Conservation (phyloP, 1,140 invertebrate genomes). For the Procambarus virginalis region DNA sequence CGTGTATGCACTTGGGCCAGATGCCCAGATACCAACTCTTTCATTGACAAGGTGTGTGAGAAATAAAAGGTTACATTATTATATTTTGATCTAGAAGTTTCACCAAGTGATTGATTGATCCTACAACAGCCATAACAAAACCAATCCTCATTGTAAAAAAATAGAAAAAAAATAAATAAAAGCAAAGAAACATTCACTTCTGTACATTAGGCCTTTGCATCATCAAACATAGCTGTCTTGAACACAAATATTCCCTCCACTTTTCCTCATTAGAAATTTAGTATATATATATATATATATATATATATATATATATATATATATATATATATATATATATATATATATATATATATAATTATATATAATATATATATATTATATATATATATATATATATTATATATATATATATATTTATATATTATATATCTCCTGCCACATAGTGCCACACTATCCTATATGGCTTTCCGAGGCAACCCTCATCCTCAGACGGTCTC, state of each 20-base stretch:
- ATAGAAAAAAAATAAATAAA: not conserved
- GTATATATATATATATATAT: not conserved
- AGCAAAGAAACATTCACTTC: not conserved
- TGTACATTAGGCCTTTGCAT: slow-evolving; percentile 10
- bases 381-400: not conserved
- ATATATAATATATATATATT: too few species aligned
- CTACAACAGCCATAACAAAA: not conserved
- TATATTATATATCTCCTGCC: not conserved
- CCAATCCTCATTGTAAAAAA: not conserved
- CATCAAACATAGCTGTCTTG: not conserved
- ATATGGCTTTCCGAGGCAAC: not conserved
- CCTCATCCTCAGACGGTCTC: not conserved
- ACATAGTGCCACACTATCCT: not conserved
- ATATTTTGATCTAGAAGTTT: slow-evolving; percentile 7
- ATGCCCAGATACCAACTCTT: not conserved
- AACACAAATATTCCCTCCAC: not conserved
- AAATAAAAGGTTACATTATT: not conserved
- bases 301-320: not conserved
- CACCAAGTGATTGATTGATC: not conserved
- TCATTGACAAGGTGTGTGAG: not conserved
- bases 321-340: too few species aligned
- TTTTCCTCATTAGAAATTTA: not conserved
- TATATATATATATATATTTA: too few species aligned
- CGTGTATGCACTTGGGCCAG: not conserved
- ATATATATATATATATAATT: too few species aligned